phyloP scores from a whole-genome alignment of 2,797 vertebrate genomes.

The Cygnus olor region DNA sequence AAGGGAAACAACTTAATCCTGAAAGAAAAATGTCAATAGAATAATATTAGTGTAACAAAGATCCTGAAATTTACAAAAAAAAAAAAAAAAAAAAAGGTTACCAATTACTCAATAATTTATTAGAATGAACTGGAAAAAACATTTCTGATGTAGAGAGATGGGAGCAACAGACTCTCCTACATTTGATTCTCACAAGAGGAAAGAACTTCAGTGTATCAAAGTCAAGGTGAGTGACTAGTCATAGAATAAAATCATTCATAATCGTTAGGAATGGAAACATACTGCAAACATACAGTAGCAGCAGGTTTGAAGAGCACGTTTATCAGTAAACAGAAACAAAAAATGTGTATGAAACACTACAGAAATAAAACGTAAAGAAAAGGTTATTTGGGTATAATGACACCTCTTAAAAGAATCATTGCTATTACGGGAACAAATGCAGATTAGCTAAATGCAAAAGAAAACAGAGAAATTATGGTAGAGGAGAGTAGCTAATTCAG shows the following conservation, averaged over 20 bases:
- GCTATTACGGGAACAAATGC: neutral
- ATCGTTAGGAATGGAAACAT: neutral
- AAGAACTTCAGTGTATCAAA: neutral
- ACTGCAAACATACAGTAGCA: neutral
- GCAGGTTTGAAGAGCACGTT: neutral
- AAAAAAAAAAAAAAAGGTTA: neutral
- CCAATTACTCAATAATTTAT: neutral
- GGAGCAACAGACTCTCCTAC: neutral
- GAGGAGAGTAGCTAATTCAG: neutral
- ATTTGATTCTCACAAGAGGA: neutral
- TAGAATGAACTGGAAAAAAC: neutral
- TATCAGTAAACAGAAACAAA: neutral
- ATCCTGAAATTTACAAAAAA: neutral
- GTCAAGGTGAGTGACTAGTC: accelerated
- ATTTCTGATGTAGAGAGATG: neutral
- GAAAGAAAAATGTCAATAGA: neutral
- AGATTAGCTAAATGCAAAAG: neutral
- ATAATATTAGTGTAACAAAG: neutral
- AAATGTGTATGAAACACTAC: neutral
- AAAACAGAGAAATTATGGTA: neutral
- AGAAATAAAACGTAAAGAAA: neutral
- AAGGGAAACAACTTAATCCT: neutral
- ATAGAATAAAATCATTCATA: neutral
- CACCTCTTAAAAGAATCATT: neutral
- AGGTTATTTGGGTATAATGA: neutral